Evolutionary conservation across 2,888 invertebrate species (phyloP).

Genomic region (Acleris emargana): DNA sequence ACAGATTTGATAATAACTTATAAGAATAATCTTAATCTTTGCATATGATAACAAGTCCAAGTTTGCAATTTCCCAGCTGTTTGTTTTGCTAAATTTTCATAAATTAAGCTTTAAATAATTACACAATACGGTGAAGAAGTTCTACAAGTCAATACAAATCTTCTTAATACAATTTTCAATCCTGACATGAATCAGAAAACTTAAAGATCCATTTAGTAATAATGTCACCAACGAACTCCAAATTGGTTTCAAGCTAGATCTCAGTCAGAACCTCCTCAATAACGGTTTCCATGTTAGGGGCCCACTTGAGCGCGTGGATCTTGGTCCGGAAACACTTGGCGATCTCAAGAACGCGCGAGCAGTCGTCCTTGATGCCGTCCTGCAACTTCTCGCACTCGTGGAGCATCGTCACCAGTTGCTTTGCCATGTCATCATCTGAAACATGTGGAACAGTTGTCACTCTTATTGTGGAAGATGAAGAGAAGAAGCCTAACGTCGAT

Average conservation of each 20-base stretch:
- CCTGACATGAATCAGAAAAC: too few relatives aligned
- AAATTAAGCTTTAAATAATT: too few relatives aligned
- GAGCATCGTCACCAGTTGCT: slow-evolving; percentile 61
- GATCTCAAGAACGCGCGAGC: slow-evolving; percentile 56
- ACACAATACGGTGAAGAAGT: too few relatives aligned
- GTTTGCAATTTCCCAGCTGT: too few relatives aligned
- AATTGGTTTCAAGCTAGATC: not conserved
- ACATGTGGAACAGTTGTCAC: not conserved
- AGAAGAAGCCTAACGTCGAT: too few relatives aligned
- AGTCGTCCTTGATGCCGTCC: slow-evolving; percentile 51
- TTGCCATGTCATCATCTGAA: slow-evolving; percentile 65
- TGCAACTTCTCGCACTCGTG: slow-evolving; percentile 62
- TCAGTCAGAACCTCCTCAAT: slow-evolving; percentile 58
- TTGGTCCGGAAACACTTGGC: slow-evolving; percentile 71
- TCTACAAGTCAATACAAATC: too few relatives aligned
- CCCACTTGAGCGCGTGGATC: slow-evolving; percentile 73
- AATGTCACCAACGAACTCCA: not conserved
- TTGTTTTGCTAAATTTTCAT: too few relatives aligned
- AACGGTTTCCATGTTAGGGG: slow-evolving; percentile 65
- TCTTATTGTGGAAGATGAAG: too few relatives aligned
- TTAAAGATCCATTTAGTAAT: not conserved
- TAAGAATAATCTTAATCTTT: too few relatives aligned
- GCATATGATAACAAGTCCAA: too few relatives aligned
- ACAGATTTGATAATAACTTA: too few relatives aligned
- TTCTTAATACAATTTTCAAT: too few relatives aligned